Conservation (phyloP, 2,797 vertebrate genomes). For the Oreonectes daqikongensis region DNA sequence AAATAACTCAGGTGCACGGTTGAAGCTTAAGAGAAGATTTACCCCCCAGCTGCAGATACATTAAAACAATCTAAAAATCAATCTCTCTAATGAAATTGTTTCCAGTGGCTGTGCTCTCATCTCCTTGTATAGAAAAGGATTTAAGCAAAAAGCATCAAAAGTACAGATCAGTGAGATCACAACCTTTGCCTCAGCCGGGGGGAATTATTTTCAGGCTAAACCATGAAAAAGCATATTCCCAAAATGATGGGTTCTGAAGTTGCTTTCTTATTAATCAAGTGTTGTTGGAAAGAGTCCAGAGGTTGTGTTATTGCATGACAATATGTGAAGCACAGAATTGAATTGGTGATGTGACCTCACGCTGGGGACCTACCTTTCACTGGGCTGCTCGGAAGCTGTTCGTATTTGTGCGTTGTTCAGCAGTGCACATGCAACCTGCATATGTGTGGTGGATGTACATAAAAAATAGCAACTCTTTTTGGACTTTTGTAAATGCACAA, state of each 20-base stretch:
- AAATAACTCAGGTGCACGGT: constrained; percentile 65
- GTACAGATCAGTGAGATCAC: constrained; percentile 32
- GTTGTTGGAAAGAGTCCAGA: constrained; percentile 12
- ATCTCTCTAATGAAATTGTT: constrained; percentile 81
- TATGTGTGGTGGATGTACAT: no score
- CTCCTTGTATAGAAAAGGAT: constrained; percentile 68
- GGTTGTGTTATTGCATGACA: constrained; percentile 8
- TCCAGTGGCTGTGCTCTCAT: constrained; percentile 67
- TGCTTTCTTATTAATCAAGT: constrained; percentile 16
- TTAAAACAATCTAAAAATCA: constrained; percentile 73
- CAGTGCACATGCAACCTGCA: neutral
- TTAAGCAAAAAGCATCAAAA: constrained; percentile 52
- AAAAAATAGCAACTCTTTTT: no score
- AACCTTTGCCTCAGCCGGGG: constrained; percentile 27
- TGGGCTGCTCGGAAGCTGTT: neutral
- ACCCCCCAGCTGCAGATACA: constrained; percentile 66
- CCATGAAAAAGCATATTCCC: constrained; percentile 50
- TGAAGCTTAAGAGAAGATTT: constrained; percentile 77
- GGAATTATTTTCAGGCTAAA: constrained; percentile 58
- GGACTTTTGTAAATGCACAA: neutral
- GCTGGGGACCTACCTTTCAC: neutral
- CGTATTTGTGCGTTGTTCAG: neutral
- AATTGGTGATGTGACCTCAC: constrained; percentile 10
- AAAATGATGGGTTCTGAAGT: constrained; percentile 59
- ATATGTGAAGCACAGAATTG: constrained; percentile 7